A percentile compares a stretch with the other conserved stretches of the same genome.
Conservation (phyloP, 2,888 invertebrate species). For the Phyllotreta striolata region DNA sequence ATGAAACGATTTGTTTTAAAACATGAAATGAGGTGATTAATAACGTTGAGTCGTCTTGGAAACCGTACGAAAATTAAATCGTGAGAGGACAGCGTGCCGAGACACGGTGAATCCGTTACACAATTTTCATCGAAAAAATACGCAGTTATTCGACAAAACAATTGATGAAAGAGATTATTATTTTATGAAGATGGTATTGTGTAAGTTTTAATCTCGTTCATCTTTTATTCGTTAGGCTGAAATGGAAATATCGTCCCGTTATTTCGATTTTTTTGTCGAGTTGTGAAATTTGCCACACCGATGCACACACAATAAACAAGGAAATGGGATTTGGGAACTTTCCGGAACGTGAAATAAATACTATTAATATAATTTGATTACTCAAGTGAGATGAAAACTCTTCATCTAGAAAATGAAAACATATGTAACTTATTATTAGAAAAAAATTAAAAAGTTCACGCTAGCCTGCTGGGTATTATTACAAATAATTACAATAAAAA, state of each 20-base stretch:
- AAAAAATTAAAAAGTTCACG: not conserved
- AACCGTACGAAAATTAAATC: constrained; percentile 8
- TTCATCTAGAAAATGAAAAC: constrained; percentile 21
- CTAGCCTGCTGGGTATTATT: constrained; percentile 3
- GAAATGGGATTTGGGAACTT: constrained; percentile 3
- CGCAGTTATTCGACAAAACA: constrained; percentile 14
- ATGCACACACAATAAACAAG: not conserved
- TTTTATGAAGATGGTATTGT: not conserved
- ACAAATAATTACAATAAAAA: constrained; percentile 8
- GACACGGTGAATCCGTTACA: constrained; percentile 12
- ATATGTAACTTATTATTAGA: not conserved
- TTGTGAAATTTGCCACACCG: constrained; percentile 6
- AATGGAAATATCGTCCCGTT: not conserved
- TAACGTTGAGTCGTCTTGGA: not conserved
- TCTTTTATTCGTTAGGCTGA: not conserved
- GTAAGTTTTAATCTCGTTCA: constrained; percentile 4
- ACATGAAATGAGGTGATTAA: constrained; percentile 3
- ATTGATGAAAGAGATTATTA: constrained; percentile 6
- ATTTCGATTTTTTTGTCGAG: not conserved
- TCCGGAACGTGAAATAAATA: constrained; percentile 9
- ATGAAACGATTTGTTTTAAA: constrained; percentile 5
- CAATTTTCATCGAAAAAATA: constrained; percentile 9
- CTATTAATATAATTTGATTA: constrained; percentile 1
- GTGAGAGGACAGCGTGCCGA: constrained; percentile 4
- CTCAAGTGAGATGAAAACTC: constrained; percentile 14